Base-by-base conservation (phyloP, 2,888 invertebrate genomes). In the Omphaloscelis lunosa region DNA sequence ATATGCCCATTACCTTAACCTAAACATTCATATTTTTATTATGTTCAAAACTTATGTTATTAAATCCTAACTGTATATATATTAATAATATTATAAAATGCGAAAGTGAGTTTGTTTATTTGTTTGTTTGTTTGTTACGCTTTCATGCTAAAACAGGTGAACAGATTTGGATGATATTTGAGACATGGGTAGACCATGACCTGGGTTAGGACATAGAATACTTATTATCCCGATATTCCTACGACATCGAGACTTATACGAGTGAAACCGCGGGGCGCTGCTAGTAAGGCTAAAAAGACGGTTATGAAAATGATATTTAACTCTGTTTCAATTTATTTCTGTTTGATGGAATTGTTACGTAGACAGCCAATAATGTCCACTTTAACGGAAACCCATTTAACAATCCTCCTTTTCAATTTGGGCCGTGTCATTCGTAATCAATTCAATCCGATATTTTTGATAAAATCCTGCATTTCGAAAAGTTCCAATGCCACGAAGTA, bases 371-470 rank as follows among this genome's bases (percentile, higher is more conserved):
- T 56, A 56, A 27, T 45, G 34, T 56, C 11, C 12, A 56, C 0
- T 56, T 34, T 63, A 8, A 34, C 27, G 34, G 4, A 20, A 23
- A 63, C 63, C 3, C 8, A 56, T 74, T 74, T 48, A 39, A 45
- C 17, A 8, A 9, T 29, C 23, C 11, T 51, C 2, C 2, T 0
- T 62, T 48, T 56, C 56, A 56, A 75, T 63, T 74, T 48, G 56
- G 27, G 8, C 11, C 34, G 45, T 63, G 27, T 39, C 63, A 39
- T 56, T 63, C 17, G n/a, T 63, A 56, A 75, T 74, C 17, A 75
- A 48, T 48, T 56, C 23, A 34, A 56, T 74, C 34, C 17, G 74
- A 74, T 20, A 48, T 56, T 56, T 75, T 56, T 48, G 2, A 56
- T 74, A 48, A 45, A 56, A 56, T 0, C 20, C 4, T n/a, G 53